phyloP scores from a whole-genome alignment of 2,113 vertebrate species.

The Proteles cristata region DNA sequence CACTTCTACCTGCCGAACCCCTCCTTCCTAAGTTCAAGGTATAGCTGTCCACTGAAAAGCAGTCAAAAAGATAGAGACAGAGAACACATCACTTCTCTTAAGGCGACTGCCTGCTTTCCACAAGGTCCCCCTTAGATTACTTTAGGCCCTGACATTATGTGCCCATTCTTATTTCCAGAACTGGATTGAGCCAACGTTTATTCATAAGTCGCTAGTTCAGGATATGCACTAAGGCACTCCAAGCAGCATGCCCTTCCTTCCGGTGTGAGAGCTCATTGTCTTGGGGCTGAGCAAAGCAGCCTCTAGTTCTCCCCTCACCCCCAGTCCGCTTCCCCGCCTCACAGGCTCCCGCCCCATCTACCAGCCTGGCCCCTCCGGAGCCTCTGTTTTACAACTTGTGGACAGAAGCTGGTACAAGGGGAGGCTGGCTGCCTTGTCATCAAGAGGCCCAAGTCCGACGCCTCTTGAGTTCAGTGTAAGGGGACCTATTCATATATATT shows the following conservation, averaged over 20 bases:
- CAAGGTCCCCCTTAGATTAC: neutral
- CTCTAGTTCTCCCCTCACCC: neutral
- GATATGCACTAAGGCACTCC: fast-evolving
- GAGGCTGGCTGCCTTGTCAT: slow-evolving; percentile 77
- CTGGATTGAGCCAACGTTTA: neutral
- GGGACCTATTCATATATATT: slow-evolving; percentile 82
- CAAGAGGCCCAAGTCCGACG: slow-evolving; percentile 49
- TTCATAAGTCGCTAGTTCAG: slow-evolving; percentile 8
- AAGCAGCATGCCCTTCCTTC: neutral
- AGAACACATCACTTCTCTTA: neutral
- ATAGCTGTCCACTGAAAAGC: neutral
- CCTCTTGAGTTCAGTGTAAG: slow-evolving; percentile 77
- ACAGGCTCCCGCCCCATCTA: slow-evolving; percentile 45
- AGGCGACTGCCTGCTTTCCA: neutral
- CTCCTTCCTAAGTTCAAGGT: neutral
- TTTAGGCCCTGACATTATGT: neutral
- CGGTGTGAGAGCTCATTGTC: neutral
- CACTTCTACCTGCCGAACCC: neutral
- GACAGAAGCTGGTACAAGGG: slow-evolving; percentile 58
- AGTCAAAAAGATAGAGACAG: neutral
- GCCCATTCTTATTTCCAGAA: neutral
- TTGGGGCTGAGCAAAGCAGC: neutral
- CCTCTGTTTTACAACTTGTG: slow-evolving; percentile 55
- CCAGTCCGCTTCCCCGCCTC: neutral
- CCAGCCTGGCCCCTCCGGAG: slow-evolving; percentile 19